Evolutionary conservation across 2,888 invertebrate genomes (phyloP).

Genomic region (Zhengitettix transpicula): DNA sequence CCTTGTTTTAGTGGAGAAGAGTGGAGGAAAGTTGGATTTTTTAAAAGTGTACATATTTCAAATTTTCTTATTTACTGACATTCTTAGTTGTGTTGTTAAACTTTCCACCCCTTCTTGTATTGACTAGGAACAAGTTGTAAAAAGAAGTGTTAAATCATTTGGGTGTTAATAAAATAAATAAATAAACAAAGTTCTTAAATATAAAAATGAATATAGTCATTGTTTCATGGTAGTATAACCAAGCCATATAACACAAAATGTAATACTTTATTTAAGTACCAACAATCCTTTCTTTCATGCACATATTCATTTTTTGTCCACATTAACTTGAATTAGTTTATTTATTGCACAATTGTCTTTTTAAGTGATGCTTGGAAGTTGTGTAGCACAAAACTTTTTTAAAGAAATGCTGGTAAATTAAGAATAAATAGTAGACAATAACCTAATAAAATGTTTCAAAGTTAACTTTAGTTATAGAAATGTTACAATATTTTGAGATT

Average conservation of each 20-base stretch:
- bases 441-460: constrained; percentile 6
- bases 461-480: constrained; percentile 2
- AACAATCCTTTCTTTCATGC: neutral
- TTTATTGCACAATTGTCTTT: constrained; percentile 7
- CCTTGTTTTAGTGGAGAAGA: constrained; percentile 5
- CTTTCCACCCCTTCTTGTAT: constrained; percentile 15
- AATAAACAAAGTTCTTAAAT: constrained; percentile 16
- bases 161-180: constrained; percentile 15
- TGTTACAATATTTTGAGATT: neutral
- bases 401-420: constrained; percentile 8
- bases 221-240: constrained; percentile 12
- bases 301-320: constrained; percentile 3
- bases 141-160: constrained; percentile 12
- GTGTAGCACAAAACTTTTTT: constrained; percentile 10
- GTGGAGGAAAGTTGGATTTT: constrained; percentile 14
- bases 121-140: constrained; percentile 14
- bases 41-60: constrained; percentile 15
- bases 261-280: constrained; percentile 4
- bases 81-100: constrained; percentile 4
- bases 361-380: constrained; percentile 6
- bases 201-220: constrained; percentile 12
- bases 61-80: constrained; percentile 11
- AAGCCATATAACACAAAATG: constrained; percentile 11
- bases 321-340: constrained; percentile 6
- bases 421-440: constrained; percentile 11